A percentile compares a stretch with the other conserved stretches of the same genome.
Conservation (phyloP, 2,888 invertebrate species). For the Tridacna gigas region DNA sequence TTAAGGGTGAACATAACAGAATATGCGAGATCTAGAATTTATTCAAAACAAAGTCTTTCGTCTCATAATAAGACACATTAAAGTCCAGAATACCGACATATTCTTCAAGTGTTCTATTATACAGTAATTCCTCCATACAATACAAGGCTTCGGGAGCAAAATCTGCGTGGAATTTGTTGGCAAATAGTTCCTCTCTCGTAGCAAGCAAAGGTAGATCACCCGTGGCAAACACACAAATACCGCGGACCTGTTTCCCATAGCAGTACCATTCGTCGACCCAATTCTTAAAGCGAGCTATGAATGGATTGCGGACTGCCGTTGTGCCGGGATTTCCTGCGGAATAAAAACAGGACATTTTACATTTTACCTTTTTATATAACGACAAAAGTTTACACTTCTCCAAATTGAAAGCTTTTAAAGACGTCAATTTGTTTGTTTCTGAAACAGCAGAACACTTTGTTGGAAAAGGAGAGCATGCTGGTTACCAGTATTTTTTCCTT, state of each 20-base stretch:
- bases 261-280: slow-evolving; percentile 71
- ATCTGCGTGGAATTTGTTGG: slow-evolving; percentile 81
- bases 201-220: slow-evolving; percentile 80
- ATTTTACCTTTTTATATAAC: no score
- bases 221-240: slow-evolving; percentile 81
- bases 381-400: no score
- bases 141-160: slow-evolving; percentile 57
- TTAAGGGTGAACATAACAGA: no score
- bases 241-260: slow-evolving; percentile 76
- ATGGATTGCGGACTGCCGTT: slow-evolving; percentile 62
- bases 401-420: no score
- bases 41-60: slow-evolving; percentile 13
- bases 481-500: no score
- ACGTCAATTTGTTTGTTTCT: no score
- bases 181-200: slow-evolving; percentile 78
- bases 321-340: no score
- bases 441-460: no score
- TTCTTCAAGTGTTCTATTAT: slow-evolving; percentile 10
- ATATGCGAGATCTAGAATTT: not conserved
- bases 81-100: slow-evolving; percentile 15
- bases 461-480: no score
- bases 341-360: no score
- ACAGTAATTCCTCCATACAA: slow-evolving; percentile 20
- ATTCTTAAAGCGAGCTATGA: slow-evolving; percentile 79
- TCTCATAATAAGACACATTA: slow-evolving; percentile 9